Conservation (phyloP, 2,888 invertebrate species). For the Ferrisia virgata region DNA sequence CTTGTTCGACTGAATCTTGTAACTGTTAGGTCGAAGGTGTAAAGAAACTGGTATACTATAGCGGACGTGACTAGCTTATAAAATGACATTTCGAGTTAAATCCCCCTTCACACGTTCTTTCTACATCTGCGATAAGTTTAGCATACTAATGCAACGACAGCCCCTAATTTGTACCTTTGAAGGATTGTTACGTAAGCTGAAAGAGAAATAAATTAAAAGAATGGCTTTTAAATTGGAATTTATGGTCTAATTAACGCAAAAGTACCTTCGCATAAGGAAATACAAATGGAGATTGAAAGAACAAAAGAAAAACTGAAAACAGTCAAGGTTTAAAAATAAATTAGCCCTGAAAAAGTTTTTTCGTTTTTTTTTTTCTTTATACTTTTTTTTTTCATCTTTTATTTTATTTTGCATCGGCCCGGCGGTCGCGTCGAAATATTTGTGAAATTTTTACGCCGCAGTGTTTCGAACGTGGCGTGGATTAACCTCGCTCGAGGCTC, state of each 20-base stretch:
- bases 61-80: conserved; percentile 31
- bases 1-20: conserved; percentile 38
- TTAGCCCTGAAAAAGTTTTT: not conserved
- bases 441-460: not conserved
- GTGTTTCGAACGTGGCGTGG: not conserved
- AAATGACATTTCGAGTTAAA: conserved; percentile 16
- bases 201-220: conserved; percentile 39
- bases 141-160: conserved; percentile 39
- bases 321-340: conserved; percentile 20
- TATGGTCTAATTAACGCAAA: conserved; percentile 41
- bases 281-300: conserved; percentile 19
- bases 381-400: not conserved
- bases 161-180: conserved; percentile 43
- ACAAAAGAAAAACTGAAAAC: not conserved
- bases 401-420: too few relatives aligned
- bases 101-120: conserved; percentile 36
- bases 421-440: not conserved
- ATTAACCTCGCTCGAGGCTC: not conserved
- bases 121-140: conserved; percentile 31
- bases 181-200: conserved; percentile 38
- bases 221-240: conserved; percentile 41
- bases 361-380: not conserved
- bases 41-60: conserved; percentile 33
- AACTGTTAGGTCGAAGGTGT: conserved; percentile 33
- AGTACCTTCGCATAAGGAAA: conserved; percentile 23